phyloP scores from a whole-genome alignment of 2,797 vertebrate genomes.

The Cynopterus sphinx region DNA sequence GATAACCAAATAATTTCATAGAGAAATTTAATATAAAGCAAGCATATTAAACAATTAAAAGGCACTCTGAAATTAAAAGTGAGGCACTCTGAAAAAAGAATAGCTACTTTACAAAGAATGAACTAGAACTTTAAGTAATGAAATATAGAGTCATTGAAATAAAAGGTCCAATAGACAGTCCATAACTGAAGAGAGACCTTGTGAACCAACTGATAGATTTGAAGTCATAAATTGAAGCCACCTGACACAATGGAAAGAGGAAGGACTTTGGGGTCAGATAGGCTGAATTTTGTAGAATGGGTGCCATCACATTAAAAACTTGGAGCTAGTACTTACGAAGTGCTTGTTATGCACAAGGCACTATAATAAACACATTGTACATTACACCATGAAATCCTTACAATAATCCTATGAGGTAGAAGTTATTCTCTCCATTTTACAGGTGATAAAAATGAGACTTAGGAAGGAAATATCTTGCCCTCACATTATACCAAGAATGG shows the following conservation, averaged over 20 bases:
- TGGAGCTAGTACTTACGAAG: not conserved
- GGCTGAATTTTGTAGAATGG: not conserved
- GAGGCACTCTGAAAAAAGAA: not conserved
- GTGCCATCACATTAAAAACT: not conserved
- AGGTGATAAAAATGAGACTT: not conserved
- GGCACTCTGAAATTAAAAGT: not conserved
- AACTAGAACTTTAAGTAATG: constrained; percentile 40
- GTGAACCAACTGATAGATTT: not conserved
- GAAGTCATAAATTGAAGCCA: constrained; percentile 8
- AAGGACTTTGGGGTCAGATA: not conserved
- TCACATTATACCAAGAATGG: not conserved
- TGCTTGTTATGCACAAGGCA: not conserved
- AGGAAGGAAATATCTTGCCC: not conserved
- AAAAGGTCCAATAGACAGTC: constrained; percentile 20
- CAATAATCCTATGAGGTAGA: not conserved
- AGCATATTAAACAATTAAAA: not conserved
- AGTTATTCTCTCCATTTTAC: not conserved
- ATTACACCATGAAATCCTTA: not conserved
- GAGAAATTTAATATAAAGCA: not conserved
- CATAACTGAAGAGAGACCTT: not conserved
- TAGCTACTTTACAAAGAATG: constrained; percentile 19
- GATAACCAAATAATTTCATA: not conserved
- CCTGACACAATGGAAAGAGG: not conserved
- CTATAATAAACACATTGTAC: not conserved
- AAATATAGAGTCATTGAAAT: constrained; percentile 41